phyloP scores from a whole-genome alignment of 2,113 vertebrate species.

The Apodemus speciosus region DNA sequence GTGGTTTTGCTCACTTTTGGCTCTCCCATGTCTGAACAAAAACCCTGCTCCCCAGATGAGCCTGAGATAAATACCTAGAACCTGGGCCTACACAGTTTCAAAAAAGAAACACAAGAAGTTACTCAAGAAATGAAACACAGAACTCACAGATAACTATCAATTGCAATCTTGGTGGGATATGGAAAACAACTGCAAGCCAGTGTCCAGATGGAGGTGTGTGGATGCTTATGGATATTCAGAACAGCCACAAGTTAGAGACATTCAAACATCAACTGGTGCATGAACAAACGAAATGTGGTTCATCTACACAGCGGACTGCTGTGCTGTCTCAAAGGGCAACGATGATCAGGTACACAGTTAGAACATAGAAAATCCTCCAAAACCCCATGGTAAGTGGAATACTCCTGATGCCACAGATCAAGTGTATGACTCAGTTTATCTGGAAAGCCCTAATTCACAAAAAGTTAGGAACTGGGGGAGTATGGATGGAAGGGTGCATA shows the following conservation, averaged over 20 bases:
- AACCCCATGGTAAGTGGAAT: not conserved
- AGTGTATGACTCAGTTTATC: not conserved
- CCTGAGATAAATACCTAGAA: not conserved
- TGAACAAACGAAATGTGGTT: not conserved
- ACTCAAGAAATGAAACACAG: not conserved
- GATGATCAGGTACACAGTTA: not conserved
- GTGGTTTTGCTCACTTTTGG: not conserved
- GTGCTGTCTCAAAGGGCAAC: not conserved
- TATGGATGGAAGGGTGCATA: not conserved
- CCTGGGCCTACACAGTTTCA: slow-evolving; percentile 14
- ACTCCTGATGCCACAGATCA: not conserved
- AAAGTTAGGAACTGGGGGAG: not conserved
- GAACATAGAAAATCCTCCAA: not conserved
- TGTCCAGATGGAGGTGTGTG: not conserved
- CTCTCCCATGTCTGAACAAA: not conserved
- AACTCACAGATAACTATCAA: not conserved
- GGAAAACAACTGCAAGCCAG: not conserved
- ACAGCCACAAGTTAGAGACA: not conserved
- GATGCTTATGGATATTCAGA: not conserved
- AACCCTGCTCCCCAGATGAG: not conserved
- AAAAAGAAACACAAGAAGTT: slow-evolving; percentile 20
- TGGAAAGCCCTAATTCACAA: not conserved
- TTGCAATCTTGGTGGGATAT: not conserved
- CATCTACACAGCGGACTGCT: not conserved
- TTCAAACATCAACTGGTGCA: not conserved